Evolutionary conservation across 1,140 invertebrate species (phyloP), one percentile per base, ranked within the genome.

Genomic region (Heterodera schachtii): DNA sequence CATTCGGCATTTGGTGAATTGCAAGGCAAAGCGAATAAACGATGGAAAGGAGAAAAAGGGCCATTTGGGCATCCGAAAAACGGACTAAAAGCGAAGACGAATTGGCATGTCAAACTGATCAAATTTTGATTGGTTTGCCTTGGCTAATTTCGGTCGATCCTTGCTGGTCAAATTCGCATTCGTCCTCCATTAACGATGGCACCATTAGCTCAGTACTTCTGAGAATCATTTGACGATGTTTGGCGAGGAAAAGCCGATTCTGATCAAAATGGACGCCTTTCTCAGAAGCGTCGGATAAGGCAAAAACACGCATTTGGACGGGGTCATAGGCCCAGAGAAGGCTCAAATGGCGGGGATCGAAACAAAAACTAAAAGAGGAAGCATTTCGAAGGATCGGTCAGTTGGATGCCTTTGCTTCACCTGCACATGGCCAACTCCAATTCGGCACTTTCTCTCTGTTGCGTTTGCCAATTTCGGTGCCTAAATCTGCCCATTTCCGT

Each of bases 61-160:
- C 85, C 21, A 86, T 16, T 77, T 86, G 85, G 16, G 71, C 66
- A 75, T 87, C 84, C 43, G 80, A 80, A 52, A 81, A 81, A n/a
- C 80, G 80, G 21, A 44, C 69, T 71, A 46, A 71, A 46, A 31
- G 4, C 6, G 31, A 4, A 19, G 11, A 3, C 8, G 4, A 11
- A 16, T 71, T 71, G 2, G 69, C 31, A 41, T 5, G 19, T 64
- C 16, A 64, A 64, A 11, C 11, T 5, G 69, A 4, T 0, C n/a
- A 11, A 7, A 41, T 69, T 7, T 69, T n/a, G 31, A 16, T 41
- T 13, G 6, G 69, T 7, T 71, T 71, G 57, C 57, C 57, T 64
- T 64, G 57, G 57, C 57, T 64, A 19, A 13, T 64, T 64, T 64
- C 57, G 5, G 57, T 64, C 13, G 57, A 64, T 64, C 57, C 57